Percentiles rank a stretch among this genome's conserved stretches.
Evolutionary conservation across 2,797 vertebrate species (phyloP).

Genomic region (Orestias chungarensis): DNA sequence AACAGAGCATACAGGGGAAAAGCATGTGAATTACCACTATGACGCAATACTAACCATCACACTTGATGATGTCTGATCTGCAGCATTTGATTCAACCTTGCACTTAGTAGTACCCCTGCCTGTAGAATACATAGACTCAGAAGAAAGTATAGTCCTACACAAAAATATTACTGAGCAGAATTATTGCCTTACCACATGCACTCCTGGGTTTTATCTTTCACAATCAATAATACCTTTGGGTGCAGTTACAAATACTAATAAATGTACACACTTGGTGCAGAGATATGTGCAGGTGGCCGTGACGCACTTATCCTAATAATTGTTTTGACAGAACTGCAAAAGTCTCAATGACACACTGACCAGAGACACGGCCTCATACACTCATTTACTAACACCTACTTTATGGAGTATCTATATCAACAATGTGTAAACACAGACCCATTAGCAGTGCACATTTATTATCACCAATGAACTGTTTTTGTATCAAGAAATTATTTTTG

Average conservation of each 20-base stretch:
- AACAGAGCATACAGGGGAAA: neutral
- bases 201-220: conserved; percentile 33
- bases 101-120: neutral
- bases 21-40: neutral
- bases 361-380: conserved; percentile 60
- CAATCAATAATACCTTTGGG: conserved; percentile 29
- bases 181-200: neutral
- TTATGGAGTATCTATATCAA: neutral
- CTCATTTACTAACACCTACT: conserved; percentile 53
- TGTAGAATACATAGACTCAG: neutral
- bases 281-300: conserved; percentile 35
- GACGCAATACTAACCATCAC: neutral
- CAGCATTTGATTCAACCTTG: neutral
- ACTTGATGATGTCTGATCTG: neutral
- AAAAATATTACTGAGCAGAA: neutral
- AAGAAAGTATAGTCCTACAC: neutral
- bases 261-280: neutral
- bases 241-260: conserved; percentile 12
- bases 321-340: conserved; percentile 51
- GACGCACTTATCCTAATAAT: conserved; percentile 46
- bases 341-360: conserved; percentile 44
- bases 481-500: too few species aligned
- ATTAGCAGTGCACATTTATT: conserved; percentile 2
- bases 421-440: conserved; percentile 18
- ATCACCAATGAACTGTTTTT: neutral